Percentiles rank a stretch among this genome's conserved stretches.
Evolutionary conservation across 1,140 invertebrate species (phyloP).

Genomic region (Ooceraea biroi): DNA sequence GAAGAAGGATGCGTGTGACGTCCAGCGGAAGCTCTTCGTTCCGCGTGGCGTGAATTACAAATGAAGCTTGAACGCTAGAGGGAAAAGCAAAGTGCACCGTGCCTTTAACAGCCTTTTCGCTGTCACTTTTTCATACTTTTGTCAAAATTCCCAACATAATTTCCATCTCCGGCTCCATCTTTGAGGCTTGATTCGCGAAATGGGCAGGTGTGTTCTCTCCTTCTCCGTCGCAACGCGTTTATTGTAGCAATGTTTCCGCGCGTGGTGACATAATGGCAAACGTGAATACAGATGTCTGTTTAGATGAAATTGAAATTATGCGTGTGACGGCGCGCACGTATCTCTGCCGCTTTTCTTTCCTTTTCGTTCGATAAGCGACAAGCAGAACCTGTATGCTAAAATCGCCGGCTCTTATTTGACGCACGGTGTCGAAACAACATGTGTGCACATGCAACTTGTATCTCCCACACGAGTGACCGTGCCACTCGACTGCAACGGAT

Average conservation of each 20-base stretch:
- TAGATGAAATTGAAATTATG: conserved; percentile 30
- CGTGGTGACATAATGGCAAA: neutral
- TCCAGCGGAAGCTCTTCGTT: conserved; percentile 80
- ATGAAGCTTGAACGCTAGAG: conserved; percentile 51
- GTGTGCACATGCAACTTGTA: conserved; percentile 39
- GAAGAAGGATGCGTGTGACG: conserved; percentile 82
- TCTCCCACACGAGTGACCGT: conserved; percentile 37
- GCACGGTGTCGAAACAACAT: conserved; percentile 52
- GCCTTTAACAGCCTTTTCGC: neutral
- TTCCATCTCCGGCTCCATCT: neutral
- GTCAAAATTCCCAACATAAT: neutral
- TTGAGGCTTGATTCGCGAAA: neutral
- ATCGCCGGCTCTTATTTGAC: conserved; percentile 26
- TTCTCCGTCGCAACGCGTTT: neutral
- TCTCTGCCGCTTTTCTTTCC: neutral
- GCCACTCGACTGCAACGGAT: conserved; percentile 57
- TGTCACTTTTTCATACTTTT: neutral
- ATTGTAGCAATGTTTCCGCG: neutral
- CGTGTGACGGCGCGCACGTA: neutral
- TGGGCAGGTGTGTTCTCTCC: neutral
- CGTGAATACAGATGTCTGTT: conserved; percentile 17
- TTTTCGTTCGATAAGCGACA: conserved; percentile 28
- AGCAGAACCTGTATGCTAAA: conserved; percentile 43
- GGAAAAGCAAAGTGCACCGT: neutral
- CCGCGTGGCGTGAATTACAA: conserved; percentile 76